Percentiles rank a stretch among this genome's conserved stretches.
Conservation (phyloP, 2,797 vertebrate genomes). For the Bovichtus variegatus region DNA sequence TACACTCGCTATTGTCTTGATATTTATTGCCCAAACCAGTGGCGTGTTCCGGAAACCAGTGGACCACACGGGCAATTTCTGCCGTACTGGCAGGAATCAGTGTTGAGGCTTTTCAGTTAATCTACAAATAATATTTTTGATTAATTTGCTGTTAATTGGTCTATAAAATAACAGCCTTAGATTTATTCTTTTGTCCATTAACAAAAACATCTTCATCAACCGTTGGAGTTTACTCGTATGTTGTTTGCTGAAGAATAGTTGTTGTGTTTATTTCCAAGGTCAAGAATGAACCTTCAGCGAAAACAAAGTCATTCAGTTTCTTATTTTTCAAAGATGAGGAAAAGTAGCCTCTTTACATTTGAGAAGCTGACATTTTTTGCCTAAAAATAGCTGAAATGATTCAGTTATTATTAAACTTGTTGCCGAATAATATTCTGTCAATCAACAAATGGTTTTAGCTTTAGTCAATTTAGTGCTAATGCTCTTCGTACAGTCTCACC, state of each 20-base stretch:
- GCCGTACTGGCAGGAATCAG: neutral
- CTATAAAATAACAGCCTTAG: neutral
- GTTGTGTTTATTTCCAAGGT: constrained; percentile 3
- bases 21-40: neutral
- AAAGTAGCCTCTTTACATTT: neutral
- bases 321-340: neutral
- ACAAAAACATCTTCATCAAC: neutral
- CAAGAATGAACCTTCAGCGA: neutral
- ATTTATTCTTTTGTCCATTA: neutral
- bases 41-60: neutral
- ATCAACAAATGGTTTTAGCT: neutral
- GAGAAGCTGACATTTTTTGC: neutral
- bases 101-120: neutral
- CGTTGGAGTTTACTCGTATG: neutral
- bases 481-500: neutral
- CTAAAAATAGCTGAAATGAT: neutral
- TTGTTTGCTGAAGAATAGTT: neutral
- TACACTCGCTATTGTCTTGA: neutral
- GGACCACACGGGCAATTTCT: neutral
- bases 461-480: neutral
- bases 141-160: neutral
- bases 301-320: neutral
- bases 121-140: neutral
- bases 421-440: neutral
- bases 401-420: neutral